phyloP scores from a whole-genome alignment of 2,113 vertebrate species.

The Pluvianellus socialis region DNA sequence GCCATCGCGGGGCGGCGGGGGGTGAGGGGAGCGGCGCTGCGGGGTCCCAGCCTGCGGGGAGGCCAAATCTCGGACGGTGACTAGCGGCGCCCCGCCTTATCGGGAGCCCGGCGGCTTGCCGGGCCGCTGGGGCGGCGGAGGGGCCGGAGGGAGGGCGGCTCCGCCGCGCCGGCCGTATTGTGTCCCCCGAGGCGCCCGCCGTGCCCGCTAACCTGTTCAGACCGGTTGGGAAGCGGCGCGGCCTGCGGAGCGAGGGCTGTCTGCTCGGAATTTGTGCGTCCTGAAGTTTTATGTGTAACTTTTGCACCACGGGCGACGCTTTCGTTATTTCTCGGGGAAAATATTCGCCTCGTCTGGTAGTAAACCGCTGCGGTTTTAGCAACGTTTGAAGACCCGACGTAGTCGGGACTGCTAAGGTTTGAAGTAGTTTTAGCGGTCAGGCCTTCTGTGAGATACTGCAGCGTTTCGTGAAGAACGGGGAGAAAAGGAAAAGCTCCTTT shows the following conservation, averaged over 20 bases:
- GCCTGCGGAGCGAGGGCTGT: neutral
- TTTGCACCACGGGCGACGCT: neutral
- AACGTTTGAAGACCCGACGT: accelerated
- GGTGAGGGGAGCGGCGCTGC: neutral
- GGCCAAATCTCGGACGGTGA: neutral
- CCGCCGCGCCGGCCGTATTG: neutral
- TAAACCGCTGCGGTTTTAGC: neutral
- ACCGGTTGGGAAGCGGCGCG: neutral
- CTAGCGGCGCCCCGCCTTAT: neutral
- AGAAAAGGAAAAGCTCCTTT: accelerated
- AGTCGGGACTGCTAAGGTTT: neutral
- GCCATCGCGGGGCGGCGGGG: neutral
- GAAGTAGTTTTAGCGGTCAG: neutral
- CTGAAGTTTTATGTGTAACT: neutral
- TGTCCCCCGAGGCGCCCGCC: neutral
- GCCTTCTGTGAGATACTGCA: neutral
- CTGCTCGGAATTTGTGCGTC: neutral
- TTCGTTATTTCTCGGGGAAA: neutral
- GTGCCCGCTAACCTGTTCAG: neutral
- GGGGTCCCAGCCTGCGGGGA: too few species aligned
- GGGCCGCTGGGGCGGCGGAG: neutral
- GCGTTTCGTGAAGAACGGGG: neutral
- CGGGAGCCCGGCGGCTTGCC: neutral
- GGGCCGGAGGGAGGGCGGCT: neutral
- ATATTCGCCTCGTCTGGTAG: neutral